Percentiles rank a stretch among this genome's conserved stretches.
phyloP scores from a whole-genome alignment of 2,113 vertebrate species.

The Nymphicus hollandicus region DNA sequence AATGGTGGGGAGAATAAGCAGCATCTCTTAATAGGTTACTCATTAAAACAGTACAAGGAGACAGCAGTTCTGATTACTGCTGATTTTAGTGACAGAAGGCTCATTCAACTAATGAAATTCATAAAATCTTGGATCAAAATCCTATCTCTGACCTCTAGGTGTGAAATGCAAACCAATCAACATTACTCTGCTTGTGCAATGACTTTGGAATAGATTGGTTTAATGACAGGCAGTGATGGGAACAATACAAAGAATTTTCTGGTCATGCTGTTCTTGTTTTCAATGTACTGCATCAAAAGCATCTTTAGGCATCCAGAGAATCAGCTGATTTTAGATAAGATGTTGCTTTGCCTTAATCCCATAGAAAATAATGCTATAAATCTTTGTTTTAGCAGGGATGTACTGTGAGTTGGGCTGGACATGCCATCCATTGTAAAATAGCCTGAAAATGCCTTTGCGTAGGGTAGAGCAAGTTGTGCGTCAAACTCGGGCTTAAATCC shows the following conservation, averaged over 20 bases:
- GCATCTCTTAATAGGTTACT: background rate
- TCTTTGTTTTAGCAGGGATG: background rate
- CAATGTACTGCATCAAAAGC: background rate
- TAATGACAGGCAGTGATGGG: background rate
- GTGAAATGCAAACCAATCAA: conserved; percentile 49
- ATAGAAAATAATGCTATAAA: background rate
- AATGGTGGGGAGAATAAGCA: background rate
- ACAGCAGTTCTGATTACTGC: conserved; percentile 39
- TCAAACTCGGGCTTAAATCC: background rate
- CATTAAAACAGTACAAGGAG: conserved; percentile 12
- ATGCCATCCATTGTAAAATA: background rate
- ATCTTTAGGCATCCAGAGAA: conserved; percentile 3
- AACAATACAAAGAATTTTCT: conserved; percentile 11
- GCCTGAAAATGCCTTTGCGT: background rate
- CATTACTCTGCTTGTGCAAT: background rate
- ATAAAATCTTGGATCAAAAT: conserved; percentile 51
- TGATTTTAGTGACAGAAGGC: conserved; percentile 50
- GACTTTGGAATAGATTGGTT: conserved; percentile 11
- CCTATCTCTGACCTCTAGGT: conserved; percentile 56
- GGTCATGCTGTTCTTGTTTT: background rate
- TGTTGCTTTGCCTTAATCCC: background rate
- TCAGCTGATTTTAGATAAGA: background rate
- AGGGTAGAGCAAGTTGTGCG: background rate
- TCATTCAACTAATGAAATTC: conserved; percentile 53
- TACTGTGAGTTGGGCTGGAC: background rate